These are phyloP conservation scores for Latrodectus geometricus DNA, from an alignment of 1,140 invertebrate species.

Conservation along the genomic window DNA sequence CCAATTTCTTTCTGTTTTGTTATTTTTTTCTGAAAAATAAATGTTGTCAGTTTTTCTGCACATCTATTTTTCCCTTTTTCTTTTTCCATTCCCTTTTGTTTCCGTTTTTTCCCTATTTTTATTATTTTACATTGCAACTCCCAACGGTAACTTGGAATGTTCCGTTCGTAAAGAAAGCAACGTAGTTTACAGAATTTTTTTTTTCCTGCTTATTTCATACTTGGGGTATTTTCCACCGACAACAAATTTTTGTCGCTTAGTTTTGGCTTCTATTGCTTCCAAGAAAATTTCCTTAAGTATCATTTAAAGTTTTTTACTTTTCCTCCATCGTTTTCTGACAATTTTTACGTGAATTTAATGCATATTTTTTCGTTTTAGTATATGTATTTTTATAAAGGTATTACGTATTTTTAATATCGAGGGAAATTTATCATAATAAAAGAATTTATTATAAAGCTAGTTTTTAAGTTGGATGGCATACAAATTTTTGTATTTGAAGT, in stretches of 20 bases:
- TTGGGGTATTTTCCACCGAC: slow-evolving; percentile 2
- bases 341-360: too few species aligned
- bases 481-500: too few species aligned
- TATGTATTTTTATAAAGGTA: too few species aligned
- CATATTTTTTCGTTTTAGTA: too few species aligned
- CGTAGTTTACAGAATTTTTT: neutral
- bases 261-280: slow-evolving; percentile 7
- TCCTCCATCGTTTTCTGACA: too few species aligned
- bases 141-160: slow-evolving; percentile 8
- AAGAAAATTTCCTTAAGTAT: neutral
- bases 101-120: neutral
- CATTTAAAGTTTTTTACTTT: too few species aligned
- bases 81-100: slow-evolving; percentile 9
- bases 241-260: neutral
- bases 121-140: neutral
- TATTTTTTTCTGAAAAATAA: slow-evolving; percentile 17
- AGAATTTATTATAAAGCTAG: too few species aligned
- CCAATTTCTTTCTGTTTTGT: slow-evolving; percentile 19
- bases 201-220: neutral
- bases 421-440: too few species aligned
- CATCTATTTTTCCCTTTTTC: slow-evolving; percentile 15
- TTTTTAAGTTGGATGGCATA: too few species aligned
- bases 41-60: slow-evolving; percentile 37
- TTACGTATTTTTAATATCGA: too few species aligned
- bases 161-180: neutral